These are phyloP conservation scores for Synodontis membranacea DNA, from an alignment of 2,113 vertebrate genomes.

Conservation along the genomic window DNA sequence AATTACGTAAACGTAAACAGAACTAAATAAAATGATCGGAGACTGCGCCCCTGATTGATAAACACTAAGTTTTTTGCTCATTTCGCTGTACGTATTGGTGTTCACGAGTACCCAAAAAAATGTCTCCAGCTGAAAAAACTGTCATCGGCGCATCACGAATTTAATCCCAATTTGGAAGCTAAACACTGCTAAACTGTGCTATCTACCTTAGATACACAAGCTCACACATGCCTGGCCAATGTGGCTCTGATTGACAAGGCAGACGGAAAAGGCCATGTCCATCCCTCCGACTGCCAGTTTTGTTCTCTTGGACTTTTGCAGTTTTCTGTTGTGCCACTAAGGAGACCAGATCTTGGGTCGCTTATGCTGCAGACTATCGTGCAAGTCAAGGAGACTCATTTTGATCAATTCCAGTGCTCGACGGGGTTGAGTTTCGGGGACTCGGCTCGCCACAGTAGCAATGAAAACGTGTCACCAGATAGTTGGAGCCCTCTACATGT, in stretches of 20 bases:
- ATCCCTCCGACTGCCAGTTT: neutral
- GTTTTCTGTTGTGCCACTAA: neutral
- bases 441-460: neutral
- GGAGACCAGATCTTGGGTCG: neutral
- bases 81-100: neutral
- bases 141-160: neutral
- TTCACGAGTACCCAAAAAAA: neutral
- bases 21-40: no score
- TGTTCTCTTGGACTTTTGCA: neutral
- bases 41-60: neutral
- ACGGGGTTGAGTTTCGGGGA: neutral
- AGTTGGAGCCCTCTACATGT: neutral
- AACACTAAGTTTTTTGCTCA: neutral
- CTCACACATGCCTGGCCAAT: neutral
- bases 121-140: neutral
- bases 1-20: neutral
- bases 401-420: neutral
- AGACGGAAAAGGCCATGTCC: no score
- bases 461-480: neutral
- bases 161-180: neutral
- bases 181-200: neutral
- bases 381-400: neutral
- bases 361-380: neutral
- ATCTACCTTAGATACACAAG: neutral
- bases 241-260: no score